Evolutionary conservation across 2,888 invertebrate species (phyloP).

Genomic region (Morpho deidamia): DNA sequence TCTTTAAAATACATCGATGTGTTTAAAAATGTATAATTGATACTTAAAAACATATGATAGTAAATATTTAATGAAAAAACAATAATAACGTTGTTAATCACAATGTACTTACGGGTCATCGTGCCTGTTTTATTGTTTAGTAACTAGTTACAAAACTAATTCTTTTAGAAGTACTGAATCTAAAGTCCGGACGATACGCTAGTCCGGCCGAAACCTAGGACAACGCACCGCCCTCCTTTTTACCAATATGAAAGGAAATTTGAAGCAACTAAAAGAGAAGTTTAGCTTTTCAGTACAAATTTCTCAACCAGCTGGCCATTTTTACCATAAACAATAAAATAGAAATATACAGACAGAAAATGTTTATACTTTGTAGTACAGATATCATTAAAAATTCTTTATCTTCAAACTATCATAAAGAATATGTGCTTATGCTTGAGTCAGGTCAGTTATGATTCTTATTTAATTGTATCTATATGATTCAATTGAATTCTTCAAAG

Average conservation of each 20-base stretch:
- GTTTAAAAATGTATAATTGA: not conserved
- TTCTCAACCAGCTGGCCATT: conserved; percentile 45
- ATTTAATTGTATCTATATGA: no score
- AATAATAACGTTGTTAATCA: conserved; percentile 3
- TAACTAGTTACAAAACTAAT: conserved; percentile 30
- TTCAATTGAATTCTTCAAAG: no score
- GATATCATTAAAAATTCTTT: no score
- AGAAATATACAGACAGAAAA: no score
- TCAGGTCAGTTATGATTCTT: no score
- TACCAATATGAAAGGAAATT: conserved; percentile 54
- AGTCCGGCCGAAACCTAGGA: conserved; percentile 75
- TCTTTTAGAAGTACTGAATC: conserved; percentile 31
- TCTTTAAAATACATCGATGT: conserved; percentile 23
- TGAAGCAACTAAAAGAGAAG: conserved; percentile 59
- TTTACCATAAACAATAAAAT: conserved; percentile 20
- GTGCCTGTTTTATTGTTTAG: conserved; percentile 38
- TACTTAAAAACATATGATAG: not conserved
- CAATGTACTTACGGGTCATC: conserved; percentile 69
- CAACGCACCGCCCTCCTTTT: conserved; percentile 74
- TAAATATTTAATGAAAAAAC: not conserved
- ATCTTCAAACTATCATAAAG: no score
- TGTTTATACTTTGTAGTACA: no score
- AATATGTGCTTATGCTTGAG: no score
- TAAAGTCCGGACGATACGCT: conserved; percentile 73
- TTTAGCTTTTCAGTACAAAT: conserved; percentile 31